phyloP scores from a whole-genome alignment of 2,888 invertebrate genomes.

The Strigamia maritima region DNA sequence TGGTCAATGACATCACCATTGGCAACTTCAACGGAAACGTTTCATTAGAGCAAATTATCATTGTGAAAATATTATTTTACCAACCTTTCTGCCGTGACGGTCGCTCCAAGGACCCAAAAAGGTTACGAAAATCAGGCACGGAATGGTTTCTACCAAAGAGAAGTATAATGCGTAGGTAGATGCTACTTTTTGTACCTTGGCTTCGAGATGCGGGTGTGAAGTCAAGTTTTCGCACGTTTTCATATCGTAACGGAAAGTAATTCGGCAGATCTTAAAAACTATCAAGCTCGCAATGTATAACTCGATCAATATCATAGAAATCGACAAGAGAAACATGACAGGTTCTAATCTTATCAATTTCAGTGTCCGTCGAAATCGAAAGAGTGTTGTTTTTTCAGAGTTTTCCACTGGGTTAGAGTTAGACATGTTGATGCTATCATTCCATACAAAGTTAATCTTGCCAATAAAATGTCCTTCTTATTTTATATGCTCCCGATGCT shows the following conservation, averaged over 20 bases:
- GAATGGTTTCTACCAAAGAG: conserved; percentile 39
- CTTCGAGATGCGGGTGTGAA: conserved; percentile 2
- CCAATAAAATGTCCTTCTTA: neutral
- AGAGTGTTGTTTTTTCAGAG: neutral
- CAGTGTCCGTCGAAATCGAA: neutral
- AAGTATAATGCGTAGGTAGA: conserved; percentile 41
- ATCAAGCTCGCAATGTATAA: conserved; percentile 39
- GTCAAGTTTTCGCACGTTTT: conserved; percentile 41
- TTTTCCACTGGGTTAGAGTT: neutral
- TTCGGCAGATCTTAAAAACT: conserved; percentile 42
- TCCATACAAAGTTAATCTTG: neutral
- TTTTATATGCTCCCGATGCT: neutral
- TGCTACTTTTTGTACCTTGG: conserved; percentile 41
- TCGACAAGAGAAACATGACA: neutral
- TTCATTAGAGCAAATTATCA: neutral
- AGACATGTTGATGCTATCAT: neutral
- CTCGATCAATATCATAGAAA: conserved; percentile 13
- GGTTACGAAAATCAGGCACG: conserved; percentile 38
- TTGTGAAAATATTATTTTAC: no score
- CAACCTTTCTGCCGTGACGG: conserved; percentile 43
- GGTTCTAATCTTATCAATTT: conserved; percentile 24
- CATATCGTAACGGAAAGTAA: conserved; percentile 38
- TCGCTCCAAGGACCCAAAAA: conserved; percentile 45
- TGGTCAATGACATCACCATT: conserved; percentile 9
- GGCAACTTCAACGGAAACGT: conserved; percentile 16